Percentiles rank a stretch among this genome's conserved stretches.
Conservation (phyloP, 2,113 vertebrate species). For the Microcebus murinus region DNA sequence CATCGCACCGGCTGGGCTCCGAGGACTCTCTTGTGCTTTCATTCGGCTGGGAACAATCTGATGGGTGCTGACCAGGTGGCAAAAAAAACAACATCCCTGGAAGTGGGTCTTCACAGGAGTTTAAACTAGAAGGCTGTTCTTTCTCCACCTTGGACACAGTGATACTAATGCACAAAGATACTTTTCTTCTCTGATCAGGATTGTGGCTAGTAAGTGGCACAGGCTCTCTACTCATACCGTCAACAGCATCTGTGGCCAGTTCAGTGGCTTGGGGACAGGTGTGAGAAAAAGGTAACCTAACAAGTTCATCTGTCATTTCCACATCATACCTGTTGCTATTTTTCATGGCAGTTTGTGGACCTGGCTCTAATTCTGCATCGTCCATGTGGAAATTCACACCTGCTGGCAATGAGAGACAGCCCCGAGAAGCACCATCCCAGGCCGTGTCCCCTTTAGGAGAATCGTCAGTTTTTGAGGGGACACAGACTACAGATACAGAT, state of each 20-base stretch:
- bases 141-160: constrained; percentile 79
- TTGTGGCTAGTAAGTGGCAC: constrained; percentile 57
- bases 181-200: constrained; percentile 71
- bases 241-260: constrained; percentile 43
- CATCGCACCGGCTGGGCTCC: constrained; percentile 33
- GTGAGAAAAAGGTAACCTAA: constrained; percentile 51
- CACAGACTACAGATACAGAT: constrained; percentile 18
- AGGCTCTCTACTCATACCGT: constrained; percentile 67
- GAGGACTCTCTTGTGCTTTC: constrained; percentile 62
- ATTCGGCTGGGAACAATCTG: background rate
- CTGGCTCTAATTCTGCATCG: constrained; percentile 63
- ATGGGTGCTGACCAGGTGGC: constrained; percentile 65
- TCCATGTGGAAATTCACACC: constrained; percentile 65
- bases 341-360: constrained; percentile 58
- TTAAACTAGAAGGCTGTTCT: constrained; percentile 65
- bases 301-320: constrained; percentile 62
- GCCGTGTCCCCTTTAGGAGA: background rate
- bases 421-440: constrained; percentile 68
- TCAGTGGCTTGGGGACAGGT: constrained; percentile 54
- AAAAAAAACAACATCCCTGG: constrained; percentile 94
- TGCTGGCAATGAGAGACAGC: constrained; percentile 56
- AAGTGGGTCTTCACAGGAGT: constrained; percentile 83
- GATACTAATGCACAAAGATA: constrained; percentile 83
- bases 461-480: background rate
- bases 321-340: constrained; percentile 45